Evolutionary conservation across 2,113 vertebrate species (phyloP), one percentile per base, ranked within the genome.

Genomic region (Solea solea): DNA sequence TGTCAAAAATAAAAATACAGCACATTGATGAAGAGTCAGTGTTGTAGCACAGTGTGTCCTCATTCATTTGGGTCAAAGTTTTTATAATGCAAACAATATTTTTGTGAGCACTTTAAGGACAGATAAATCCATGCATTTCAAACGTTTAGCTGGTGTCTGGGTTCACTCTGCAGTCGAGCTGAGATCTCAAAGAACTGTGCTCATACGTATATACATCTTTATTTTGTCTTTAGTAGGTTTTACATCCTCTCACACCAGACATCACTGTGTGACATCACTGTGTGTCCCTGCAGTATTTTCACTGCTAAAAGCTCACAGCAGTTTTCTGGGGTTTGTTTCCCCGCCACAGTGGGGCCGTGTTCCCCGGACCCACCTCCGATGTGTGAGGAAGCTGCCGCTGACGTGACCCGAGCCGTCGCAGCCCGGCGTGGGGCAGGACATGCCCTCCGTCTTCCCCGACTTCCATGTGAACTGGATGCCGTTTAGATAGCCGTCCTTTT

Each of bases 401-500:
- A 99, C 97, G 58, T 99, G 98, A 60, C 98, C 97, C 1, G 97
- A 99, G 59, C 97, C 97, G 53, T 99, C 98, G 42, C 98, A 99
- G 67, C 98, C 98, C 0, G 97, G 98, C 0, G 98, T 99, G 65
- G 97, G 97, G 86, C 97, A 99, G 40, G 97, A 96, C 98, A 99
- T 99, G 88, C 98, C 98, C 90, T 99, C 98, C 3, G 97, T 96
- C 93, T 99, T 99, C 82, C 97, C 98, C 5, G 97, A 97, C 89
- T 99, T 99, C 97, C 97, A 99, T 6, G 97, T 98, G 94, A 98
- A 99, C 92, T 99, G 97, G 61, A 97, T 96, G 57, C 97, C 97
- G 8, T 98, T 99, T 64, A 98, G 93, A 90, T 98, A 99, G 7
- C 98, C 97, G 51, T 99, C 98, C 85, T 99, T 99, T 84, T 99